Conservation (phyloP, 1,140 invertebrate genomes). For the Diploscapter pachys region DNA sequence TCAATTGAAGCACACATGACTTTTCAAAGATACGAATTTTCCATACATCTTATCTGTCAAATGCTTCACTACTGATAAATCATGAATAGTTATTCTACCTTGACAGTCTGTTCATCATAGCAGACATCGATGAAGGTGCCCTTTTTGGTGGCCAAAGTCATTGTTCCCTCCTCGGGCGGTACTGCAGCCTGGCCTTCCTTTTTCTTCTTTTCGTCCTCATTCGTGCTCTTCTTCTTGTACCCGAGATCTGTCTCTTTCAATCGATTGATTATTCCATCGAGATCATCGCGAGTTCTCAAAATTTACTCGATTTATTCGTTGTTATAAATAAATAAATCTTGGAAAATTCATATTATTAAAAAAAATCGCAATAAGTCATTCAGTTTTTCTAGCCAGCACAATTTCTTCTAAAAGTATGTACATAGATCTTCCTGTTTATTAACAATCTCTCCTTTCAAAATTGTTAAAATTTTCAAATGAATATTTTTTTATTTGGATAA, state of each 20-base stretch:
- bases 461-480: neutral
- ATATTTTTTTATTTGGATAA: constrained; percentile 21
- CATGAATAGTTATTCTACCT: neutral
- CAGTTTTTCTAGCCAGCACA: no score
- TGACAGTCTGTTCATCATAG: constrained; percentile 40
- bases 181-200: constrained; percentile 18
- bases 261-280: constrained; percentile 72
- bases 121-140: constrained; percentile 26
- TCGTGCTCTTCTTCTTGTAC: constrained; percentile 45
- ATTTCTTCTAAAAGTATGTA: no score
- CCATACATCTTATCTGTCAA: no score
- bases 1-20: no score
- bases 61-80: no score
- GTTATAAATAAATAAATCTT: neutral
- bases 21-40: no score
- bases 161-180: constrained; percentile 20
- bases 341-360: constrained; percentile 36
- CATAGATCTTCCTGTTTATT: no score
- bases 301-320: no score
- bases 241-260: constrained; percentile 61
- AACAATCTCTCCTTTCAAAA: no score
- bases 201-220: constrained; percentile 64
- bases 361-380: no score
- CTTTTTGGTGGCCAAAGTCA: constrained; percentile 31
- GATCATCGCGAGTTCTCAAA: constrained; percentile 66